These are phyloP conservation scores for Oenanthe melanoleuca DNA, from an alignment of 2,113 vertebrate species.

Conservation along the genomic window DNA sequence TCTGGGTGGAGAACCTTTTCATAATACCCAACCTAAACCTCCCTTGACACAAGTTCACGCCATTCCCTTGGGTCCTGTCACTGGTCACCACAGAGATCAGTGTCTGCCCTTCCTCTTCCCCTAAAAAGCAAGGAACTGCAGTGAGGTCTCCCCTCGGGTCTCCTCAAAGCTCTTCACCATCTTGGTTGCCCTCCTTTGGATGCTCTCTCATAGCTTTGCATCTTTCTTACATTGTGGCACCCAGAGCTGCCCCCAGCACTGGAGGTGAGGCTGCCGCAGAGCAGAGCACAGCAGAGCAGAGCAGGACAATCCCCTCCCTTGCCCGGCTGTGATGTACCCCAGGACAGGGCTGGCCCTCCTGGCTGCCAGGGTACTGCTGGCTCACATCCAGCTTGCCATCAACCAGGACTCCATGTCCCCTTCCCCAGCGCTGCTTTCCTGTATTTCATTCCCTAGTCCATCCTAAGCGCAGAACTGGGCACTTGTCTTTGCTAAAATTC, in stretches of 20 bases:
- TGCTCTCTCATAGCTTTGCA: accelerated
- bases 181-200: neutral
- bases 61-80: neutral
- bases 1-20: neutral
- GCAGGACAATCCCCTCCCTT: neutral
- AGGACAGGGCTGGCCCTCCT: accelerated
- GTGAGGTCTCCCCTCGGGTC: neutral
- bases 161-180: neutral
- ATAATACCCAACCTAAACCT: neutral
- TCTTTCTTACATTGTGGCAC: neutral
- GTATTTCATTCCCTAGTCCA: neutral
- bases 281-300: neutral
- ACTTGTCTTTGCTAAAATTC: neutral
- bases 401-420: neutral
- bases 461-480: neutral
- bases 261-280: accelerated
- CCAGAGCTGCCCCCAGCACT: no score
- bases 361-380: neutral
- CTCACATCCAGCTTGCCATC: accelerated
- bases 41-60: neutral
- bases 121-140: neutral
- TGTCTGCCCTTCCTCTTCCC: neutral
- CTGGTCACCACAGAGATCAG: neutral
- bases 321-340: accelerated
- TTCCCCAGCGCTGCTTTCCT: accelerated